Evolutionary conservation across 2,113 vertebrate genomes (phyloP).

Genomic region (Sander vitreus): DNA sequence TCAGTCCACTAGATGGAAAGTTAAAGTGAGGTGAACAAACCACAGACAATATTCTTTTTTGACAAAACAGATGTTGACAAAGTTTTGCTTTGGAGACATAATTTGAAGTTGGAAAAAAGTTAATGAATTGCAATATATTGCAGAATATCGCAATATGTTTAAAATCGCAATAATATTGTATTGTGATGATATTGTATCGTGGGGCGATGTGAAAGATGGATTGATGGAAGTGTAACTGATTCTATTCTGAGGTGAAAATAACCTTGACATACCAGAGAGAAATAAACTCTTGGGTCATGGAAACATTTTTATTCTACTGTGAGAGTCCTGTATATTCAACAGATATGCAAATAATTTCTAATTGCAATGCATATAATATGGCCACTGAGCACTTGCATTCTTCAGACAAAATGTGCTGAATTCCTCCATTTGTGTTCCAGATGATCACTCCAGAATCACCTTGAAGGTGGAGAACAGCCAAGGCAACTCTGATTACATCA

Average conservation of each 20-base stretch:
- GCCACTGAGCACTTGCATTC: background rate
- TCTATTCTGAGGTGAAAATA: background rate
- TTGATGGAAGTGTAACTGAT: too few species aligned
- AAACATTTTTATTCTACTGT: background rate
- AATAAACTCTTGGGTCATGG: background rate
- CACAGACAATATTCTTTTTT: too few species aligned
- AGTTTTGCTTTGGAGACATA: too few species aligned
- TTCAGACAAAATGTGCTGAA: slow-evolving; percentile 12
- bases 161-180: too few species aligned
- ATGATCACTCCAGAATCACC: slow-evolving; percentile 95
- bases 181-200: too few species aligned
- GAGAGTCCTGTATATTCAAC: background rate
- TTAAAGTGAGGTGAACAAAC: too few species aligned
- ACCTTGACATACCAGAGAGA: background rate
- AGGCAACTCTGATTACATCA: slow-evolving; percentile 95
- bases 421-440: slow-evolving; percentile 79
- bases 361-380: background rate
- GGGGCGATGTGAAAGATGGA: too few species aligned
- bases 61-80: too few species aligned
- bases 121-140: too few species aligned
- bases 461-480: slow-evolving; percentile 92
- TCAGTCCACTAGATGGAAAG: too few species aligned
- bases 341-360: background rate
- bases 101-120: too few species aligned
- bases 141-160: too few species aligned